These are phyloP conservation scores for Xenopus laevis DNA, from an alignment of 2,113 vertebrate species.

Conservation along the genomic window DNA sequence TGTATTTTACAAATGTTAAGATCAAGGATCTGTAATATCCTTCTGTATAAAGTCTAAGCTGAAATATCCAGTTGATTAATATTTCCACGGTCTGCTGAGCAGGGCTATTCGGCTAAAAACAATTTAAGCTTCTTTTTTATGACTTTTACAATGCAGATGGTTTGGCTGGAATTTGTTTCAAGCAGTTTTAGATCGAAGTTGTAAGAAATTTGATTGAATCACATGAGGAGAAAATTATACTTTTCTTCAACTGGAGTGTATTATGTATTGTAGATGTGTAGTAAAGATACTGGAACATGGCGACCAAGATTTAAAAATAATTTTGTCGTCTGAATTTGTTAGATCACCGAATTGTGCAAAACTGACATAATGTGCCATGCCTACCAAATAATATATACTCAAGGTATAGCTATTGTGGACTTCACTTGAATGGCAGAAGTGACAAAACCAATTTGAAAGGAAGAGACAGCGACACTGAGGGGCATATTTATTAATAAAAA, in stretches of 20 bases:
- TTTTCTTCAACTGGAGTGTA: background rate
- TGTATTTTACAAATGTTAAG: constrained; percentile 27
- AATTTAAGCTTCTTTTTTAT: constrained; percentile 28
- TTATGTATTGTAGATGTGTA: background rate
- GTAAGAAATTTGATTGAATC: background rate
- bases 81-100: constrained; percentile 26
- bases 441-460: too few relatives aligned
- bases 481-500: too few relatives aligned
- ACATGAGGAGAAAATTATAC: background rate
- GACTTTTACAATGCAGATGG: constrained; percentile 24
- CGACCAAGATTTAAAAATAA: too few relatives aligned
- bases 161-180: constrained; percentile 29
- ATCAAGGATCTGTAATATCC: constrained; percentile 24
- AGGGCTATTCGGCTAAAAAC: constrained; percentile 30
- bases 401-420: too few relatives aligned
- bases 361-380: too few relatives aligned
- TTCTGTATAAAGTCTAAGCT: constrained; percentile 29
- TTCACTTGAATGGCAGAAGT: too few relatives aligned
- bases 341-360: too few relatives aligned
- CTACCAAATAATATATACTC: too few relatives aligned
- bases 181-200: constrained; percentile 1
- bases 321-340: too few relatives aligned
- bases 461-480: too few relatives aligned
- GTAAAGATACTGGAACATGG: too few relatives aligned
- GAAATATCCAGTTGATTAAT: constrained; percentile 28